A percentile compares a stretch with the other conserved stretches of the same genome.
These are phyloP conservation scores for Globodera rostochiensis DNA, from an alignment of 1,140 invertebrate species.

Conservation along the genomic window DNA sequence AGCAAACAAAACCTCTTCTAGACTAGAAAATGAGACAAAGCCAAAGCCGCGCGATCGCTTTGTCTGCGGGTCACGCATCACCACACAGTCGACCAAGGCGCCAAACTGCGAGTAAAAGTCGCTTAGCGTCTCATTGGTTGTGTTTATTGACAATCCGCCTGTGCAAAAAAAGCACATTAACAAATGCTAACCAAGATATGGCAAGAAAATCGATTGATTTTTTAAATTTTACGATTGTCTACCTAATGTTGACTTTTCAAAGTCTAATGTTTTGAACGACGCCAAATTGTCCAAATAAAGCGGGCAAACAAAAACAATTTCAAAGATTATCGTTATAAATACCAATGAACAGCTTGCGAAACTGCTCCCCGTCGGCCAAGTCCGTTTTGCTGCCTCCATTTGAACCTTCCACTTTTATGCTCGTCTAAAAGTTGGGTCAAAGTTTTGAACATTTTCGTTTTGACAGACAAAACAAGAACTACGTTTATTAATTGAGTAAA, in stretches of 20 bases:
- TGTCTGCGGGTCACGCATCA: slow-evolving; percentile 94
- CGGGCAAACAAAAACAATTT: too few relatives aligned
- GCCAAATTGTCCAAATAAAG: too few relatives aligned
- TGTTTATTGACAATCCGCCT: slow-evolving; percentile 87
- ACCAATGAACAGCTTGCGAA: slow-evolving; percentile 91
- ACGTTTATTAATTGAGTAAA: neutral
- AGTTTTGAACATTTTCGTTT: neutral
- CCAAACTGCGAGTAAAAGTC: slow-evolving; percentile 95
- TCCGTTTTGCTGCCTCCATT: slow-evolving; percentile 7
- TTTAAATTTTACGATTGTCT: too few relatives aligned
- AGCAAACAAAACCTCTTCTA: slow-evolving; percentile 42
- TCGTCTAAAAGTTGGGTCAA: neutral
- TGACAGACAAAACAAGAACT: neutral
- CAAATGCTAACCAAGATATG: too few relatives aligned
- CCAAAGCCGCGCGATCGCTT: slow-evolving; percentile 79
- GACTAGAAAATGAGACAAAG: slow-evolving; percentile 53
- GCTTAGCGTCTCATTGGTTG: slow-evolving; percentile 89
- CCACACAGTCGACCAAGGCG: slow-evolving; percentile 92
- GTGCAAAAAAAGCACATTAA: neutral
- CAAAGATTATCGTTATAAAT: neutral
- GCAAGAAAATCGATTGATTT: too few relatives aligned
- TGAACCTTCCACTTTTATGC: neutral
- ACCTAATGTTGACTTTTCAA: too few relatives aligned
- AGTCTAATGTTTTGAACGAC: too few relatives aligned
- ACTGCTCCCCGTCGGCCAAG: slow-evolving; percentile 73